Base-by-base conservation (phyloP, 2,888 invertebrate genomes). In the Drosophila imparisetae region DNA sequence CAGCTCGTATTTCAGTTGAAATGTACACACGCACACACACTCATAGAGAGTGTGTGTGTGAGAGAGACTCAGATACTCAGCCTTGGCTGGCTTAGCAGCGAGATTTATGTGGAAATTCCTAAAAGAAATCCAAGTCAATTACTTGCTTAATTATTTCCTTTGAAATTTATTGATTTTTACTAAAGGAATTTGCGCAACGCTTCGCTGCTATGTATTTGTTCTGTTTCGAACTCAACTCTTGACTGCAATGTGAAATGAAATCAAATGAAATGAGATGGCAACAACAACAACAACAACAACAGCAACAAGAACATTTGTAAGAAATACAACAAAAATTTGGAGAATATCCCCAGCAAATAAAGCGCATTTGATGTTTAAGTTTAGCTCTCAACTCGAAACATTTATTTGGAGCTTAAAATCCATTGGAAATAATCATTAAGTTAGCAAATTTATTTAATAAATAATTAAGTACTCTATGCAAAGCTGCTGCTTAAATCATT, bases 111-210 rank as follows among this genome's bases (percentile, higher is more conserved):
- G 81, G 79, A 84, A 90, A 90, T 91, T 90, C 84, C 81, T 84
- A 88, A 89, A 87, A 86, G 90, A 86, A 91, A 89, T 89, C 91
- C 89, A 89, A 89, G 89, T 89, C 91, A 89, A 89, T 89, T 89
- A 90, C 86, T 86, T 89, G 89, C 90, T 87, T 87, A 87, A 87
- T 87, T 87, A 87, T 87, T 87, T 87, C 87, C 87, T 87, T 87
- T 86, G 87, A 88, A 87, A 87, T 87, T 87, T 87, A 87, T 87
- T 82, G 87, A 87, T 87, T 87, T 80, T 84, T 70, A 74, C 75
- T 65, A 62, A 73, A 74, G 84, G 82, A 86, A 86, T 86, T 81
- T 79, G 57, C 69, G 67, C 83, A 78, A 71, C 75, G 82, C 78
- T 74, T 78, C 63, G 65, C 75, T 70, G 75, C 65, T 74, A 68